Base-by-base conservation (phyloP, 2,888 invertebrate species). In the Ochropleura leucogaster region DNA sequence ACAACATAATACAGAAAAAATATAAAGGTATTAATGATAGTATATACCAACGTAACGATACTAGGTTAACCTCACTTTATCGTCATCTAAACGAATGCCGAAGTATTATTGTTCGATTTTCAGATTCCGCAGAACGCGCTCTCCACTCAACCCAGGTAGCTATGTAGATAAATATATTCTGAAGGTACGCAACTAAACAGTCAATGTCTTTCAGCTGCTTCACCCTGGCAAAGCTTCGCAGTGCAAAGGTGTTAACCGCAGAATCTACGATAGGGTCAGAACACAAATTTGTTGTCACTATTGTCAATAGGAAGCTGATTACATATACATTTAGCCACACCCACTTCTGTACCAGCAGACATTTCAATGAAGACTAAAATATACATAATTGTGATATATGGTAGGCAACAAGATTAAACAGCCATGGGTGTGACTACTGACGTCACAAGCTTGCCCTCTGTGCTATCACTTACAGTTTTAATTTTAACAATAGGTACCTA, bases 371-470 rank as follows among this genome's bases (percentile, higher is more conserved):
- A 42, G 20, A 44, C 42, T 8, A 20, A 2, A 8, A 14, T 5
- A 42, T 12, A 14, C 30, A 3, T 16, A 16, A 8, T 59, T 42
- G 7, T n/a, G 14, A 44, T 8, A 67, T 44, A 44, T 18, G 9
- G 16, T 18, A 18, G 16, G 30, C n/a, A 63, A 14, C 12, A 12
- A 69, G 40, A 20, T 69, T 12, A 69, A 12, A 30, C 42, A 59
- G 4, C 14, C 3, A 60, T 55, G 77, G 53, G 69, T 55, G 77
- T 76, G 69, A 49, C 68, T 55, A 47, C 16, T 18, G 42, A 62
- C 30, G 55, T 53, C 62, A 62, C 12, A 42, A 30, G 10, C 8
- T n/a, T 40, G 14, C 7, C 10, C 8, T 44, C 42, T 10, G 18
- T 55, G 9, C 7, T 68, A 77, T 47, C 53, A n/a, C 47, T 51